Evolutionary conservation across 2,797 vertebrate species (phyloP).

Genomic region (Hafferia zeledoni): DNA sequence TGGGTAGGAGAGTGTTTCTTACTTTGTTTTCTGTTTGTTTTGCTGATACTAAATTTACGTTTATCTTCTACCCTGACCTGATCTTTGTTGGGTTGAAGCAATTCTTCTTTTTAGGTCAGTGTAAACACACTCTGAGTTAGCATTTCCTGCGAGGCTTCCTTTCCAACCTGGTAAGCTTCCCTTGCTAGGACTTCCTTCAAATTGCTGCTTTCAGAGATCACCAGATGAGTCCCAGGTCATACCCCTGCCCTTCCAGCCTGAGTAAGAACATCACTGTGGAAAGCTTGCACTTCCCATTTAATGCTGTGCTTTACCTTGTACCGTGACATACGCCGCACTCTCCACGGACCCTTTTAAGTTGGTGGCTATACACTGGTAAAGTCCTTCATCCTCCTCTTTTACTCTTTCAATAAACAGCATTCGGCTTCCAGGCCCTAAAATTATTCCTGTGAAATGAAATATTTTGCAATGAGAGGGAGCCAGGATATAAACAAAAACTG

Average conservation of each 20-base stretch:
- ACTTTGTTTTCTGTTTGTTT: constrained; percentile 44
- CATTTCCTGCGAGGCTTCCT: constrained; percentile 66
- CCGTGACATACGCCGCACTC: constrained; percentile 87
- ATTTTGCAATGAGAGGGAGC: constrained; percentile 63
- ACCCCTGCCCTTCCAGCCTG: background rate
- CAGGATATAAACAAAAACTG: constrained; percentile 55
- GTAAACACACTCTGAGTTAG: constrained; percentile 47
- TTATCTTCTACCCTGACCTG: constrained; percentile 49
- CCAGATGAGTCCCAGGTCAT: background rate
- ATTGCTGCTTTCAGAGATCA: background rate
- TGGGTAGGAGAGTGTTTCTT: background rate
- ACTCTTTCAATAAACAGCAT: constrained; percentile 91
- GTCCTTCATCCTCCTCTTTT: constrained; percentile 89
- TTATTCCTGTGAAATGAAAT: constrained; percentile 83
- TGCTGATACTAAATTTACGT: constrained; percentile 17
- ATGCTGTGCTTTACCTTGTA: constrained; percentile 82
- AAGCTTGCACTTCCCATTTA: background rate
- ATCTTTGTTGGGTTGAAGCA: constrained; percentile 43
- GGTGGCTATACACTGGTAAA: constrained; percentile 89
- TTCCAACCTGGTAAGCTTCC: constrained; percentile 54
- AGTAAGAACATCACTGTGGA: background rate
- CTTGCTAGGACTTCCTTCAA: constrained; percentile 28
- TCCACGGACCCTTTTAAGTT: constrained; percentile 88
- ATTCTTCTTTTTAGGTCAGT: constrained; percentile 59
- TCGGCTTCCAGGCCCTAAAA: constrained; percentile 85